Evolutionary conservation across 2,888 invertebrate genomes (phyloP).

Genomic region (Cheilosia vulpina): DNA sequence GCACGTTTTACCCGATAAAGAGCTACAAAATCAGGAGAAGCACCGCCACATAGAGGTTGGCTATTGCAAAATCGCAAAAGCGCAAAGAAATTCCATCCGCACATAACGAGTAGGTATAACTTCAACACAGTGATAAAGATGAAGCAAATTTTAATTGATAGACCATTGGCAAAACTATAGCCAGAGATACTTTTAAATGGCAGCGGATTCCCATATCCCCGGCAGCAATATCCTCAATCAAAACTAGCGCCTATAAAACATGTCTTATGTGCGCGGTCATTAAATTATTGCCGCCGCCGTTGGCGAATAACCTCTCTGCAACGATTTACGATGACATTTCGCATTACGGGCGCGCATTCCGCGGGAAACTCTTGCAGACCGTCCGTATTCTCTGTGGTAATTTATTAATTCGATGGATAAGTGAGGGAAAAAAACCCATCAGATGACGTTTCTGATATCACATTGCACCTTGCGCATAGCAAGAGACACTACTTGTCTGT

Average conservation of each 20-base stretch:
- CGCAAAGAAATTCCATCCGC: constrained; percentile 47
- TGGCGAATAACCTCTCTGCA: constrained; percentile 47
- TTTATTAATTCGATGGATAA: constrained; percentile 65
- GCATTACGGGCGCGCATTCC: constrained; percentile 55
- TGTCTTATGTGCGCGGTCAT: constrained; percentile 64
- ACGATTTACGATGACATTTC: constrained; percentile 73
- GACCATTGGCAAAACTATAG: constrained; percentile 6
- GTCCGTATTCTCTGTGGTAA: constrained; percentile 34
- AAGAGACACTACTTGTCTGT: constrained; percentile 18
- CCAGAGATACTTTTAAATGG: constrained; percentile 44
- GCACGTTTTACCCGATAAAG: constrained; percentile 52
- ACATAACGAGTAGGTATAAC: background rate
- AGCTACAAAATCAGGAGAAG: constrained; percentile 60
- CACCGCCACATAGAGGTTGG: background rate
- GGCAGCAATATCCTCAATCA: constrained; percentile 63
- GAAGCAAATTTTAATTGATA: constrained; percentile 56
- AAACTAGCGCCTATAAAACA: constrained; percentile 72
- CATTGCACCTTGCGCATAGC: constrained; percentile 13
- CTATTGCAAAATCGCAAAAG: constrained; percentile 31
- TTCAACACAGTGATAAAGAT: constrained; percentile 50
- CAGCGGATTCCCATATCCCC: constrained; percentile 42
- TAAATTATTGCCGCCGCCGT: constrained; percentile 46
- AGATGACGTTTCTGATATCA: constrained; percentile 46
- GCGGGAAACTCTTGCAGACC: constrained; percentile 11
- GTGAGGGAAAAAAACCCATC: background rate